Conservation (phyloP, 2,113 vertebrate genomes). For the Neogale vison region DNA sequence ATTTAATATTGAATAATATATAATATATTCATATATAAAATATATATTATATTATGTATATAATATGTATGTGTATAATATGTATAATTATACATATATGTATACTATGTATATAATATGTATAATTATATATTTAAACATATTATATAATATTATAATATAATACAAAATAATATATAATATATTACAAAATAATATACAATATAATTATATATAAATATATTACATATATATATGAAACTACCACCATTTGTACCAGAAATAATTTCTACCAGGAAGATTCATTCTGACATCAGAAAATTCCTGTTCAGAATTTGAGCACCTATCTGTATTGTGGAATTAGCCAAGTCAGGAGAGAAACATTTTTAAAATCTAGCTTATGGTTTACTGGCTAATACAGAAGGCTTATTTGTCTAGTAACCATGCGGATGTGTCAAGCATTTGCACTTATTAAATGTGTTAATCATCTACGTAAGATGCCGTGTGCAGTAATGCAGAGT, state of each 20-base stretch:
- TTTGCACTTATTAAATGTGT: neutral
- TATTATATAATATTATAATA: no score
- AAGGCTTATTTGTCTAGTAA: neutral
- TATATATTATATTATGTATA: no score
- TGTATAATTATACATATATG: no score
- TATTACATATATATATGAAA: neutral
- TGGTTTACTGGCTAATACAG: neutral
- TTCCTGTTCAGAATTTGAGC: neutral
- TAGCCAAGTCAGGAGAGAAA: neutral
- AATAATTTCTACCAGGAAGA: neutral
- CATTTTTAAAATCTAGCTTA: neutral
- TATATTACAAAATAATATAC: no score
- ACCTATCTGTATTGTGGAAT: neutral
- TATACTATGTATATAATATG: no score
- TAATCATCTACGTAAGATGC: neutral
- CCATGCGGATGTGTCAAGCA: neutral
- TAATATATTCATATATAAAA: no score
- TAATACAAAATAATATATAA: no score
- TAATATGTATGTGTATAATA: no score
- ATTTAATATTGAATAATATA: no score
- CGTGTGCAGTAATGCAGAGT: neutral
- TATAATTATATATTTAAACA: no score
- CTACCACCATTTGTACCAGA: neutral
- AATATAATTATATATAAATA: no score
- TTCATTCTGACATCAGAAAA: neutral